phyloP scores from a whole-genome alignment of 2,113 vertebrate species.

The Pao palembangensis region DNA sequence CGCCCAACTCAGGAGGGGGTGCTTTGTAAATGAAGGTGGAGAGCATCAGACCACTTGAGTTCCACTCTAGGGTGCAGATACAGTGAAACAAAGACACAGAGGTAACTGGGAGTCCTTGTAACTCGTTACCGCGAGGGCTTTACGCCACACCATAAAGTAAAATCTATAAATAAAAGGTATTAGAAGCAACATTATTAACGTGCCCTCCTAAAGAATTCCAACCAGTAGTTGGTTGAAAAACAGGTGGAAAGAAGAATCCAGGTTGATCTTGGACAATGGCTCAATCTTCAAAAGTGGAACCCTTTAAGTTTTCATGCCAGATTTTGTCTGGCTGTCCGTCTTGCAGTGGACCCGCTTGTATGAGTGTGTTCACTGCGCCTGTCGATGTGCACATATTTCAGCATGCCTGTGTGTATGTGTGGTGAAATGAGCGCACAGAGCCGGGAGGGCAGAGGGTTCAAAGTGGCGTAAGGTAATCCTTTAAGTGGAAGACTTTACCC shows the following conservation, averaged over 20 bases:
- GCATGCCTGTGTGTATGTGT: conserved; percentile 15
- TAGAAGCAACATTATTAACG: too few species aligned
- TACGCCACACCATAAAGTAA: conserved; percentile 2
- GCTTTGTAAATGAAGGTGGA: conserved; percentile 65
- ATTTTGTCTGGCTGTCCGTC: conserved; percentile 52
- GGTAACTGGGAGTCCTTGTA: neutral
- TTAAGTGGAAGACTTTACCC: conserved; percentile 76
- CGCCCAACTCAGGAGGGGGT: conserved; percentile 64
- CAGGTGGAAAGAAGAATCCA: conserved; percentile 19
- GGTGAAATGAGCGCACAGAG: conserved; percentile 40
- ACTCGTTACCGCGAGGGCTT: neutral
- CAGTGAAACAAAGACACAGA: conserved; percentile 19
- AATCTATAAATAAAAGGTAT: too few species aligned
- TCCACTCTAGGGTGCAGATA: conserved; percentile 59
- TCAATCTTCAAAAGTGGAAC: conserved; percentile 22
- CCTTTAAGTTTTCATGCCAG: conserved; percentile 34
- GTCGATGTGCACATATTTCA: conserved; percentile 11
- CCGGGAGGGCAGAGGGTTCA: conserved; percentile 57
- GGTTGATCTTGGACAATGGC: conserved; percentile 30
- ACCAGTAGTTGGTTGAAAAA: too few species aligned
- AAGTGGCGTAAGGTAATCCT: conserved; percentile 74
- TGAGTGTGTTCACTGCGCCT: conserved; percentile 15
- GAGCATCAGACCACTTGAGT: conserved; percentile 67
- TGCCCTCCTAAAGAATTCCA: too few species aligned
- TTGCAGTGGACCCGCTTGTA: conserved; percentile 1